Conservation (phyloP, 2,888 invertebrate species). For the Brachyptera risi region DNA sequence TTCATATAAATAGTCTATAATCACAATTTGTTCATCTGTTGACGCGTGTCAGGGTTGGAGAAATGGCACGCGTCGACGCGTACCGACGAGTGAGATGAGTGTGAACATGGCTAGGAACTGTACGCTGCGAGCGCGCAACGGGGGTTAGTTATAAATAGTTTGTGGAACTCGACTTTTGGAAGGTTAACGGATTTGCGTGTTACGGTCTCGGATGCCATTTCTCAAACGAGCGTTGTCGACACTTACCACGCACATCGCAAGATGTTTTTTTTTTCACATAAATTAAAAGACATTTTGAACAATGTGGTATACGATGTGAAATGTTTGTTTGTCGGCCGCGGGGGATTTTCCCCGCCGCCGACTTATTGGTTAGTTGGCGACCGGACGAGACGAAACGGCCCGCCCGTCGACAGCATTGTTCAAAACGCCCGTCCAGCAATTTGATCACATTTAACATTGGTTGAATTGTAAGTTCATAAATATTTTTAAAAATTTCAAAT, state of each 20-base stretch:
- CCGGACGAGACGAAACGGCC: conserved; percentile 6
- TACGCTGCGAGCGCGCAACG: background rate
- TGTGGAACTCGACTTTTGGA: conserved; percentile 26
- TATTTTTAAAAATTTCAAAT: conserved; percentile 26
- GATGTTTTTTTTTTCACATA: conserved; percentile 31
- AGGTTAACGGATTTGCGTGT: conserved; percentile 31
- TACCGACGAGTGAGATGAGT: background rate
- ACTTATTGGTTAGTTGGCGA: conserved; percentile 12
- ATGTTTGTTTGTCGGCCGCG: background rate
- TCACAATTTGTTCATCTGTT: conserved; percentile 32
- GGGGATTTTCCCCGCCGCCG: background rate
- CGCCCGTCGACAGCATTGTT: conserved; percentile 28
- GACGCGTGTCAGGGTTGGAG: conserved; percentile 32
- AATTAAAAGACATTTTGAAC: conserved; percentile 34
- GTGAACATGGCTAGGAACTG: conserved; percentile 28
- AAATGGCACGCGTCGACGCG: conserved; percentile 34
- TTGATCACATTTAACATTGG: conserved; percentile 27
- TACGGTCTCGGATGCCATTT: conserved; percentile 32
- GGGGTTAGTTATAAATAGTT: background rate
- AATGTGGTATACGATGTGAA: conserved; percentile 32
- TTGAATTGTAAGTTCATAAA: background rate
- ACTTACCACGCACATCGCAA: conserved; percentile 32
- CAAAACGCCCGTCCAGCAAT: conserved; percentile 30
- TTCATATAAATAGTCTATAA: conserved; percentile 36
- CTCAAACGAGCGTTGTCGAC: conserved; percentile 33